Evolutionary conservation across 2,113 vertebrate genomes (phyloP).

Genomic region (Hipposideros armiger): DNA sequence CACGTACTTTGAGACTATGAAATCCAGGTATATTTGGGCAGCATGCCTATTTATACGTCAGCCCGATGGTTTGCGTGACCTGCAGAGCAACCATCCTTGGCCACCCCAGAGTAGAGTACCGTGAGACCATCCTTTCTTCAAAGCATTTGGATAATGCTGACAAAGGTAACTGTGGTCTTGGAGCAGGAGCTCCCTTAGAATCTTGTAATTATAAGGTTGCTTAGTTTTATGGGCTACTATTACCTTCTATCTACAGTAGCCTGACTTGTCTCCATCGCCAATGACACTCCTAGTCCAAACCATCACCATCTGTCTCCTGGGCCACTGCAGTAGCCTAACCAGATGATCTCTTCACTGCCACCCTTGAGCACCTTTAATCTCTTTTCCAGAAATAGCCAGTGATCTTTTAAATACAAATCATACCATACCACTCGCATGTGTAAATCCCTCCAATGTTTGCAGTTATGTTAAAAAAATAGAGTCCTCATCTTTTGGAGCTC

Average conservation of each 20-base stretch:
- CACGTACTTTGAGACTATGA: background rate
- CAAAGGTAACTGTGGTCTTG: constrained; percentile 65
- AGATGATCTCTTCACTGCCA: constrained; percentile 6
- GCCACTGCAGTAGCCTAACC: background rate
- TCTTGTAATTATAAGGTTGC: constrained; percentile 63
- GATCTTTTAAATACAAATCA: constrained; percentile 53
- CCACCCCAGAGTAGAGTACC: background rate
- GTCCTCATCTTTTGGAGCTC: constrained; percentile 7
- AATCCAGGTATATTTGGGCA: background rate
- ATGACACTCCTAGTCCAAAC: background rate
- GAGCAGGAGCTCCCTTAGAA: background rate
- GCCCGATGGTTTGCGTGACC: constrained; percentile 30
- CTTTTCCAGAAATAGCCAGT: constrained; percentile 13
- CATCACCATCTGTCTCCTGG: constrained; percentile 53
- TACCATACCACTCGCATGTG: background rate
- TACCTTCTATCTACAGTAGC: constrained; percentile 23
- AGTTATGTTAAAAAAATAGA: constrained; percentile 61
- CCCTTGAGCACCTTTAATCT: constrained; percentile 28
- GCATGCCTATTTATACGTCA: background rate
- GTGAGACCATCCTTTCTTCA: constrained; percentile 17
- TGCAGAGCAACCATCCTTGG: background rate
- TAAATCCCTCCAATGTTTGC: constrained; percentile 55
- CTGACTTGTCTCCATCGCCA: constrained; percentile 37
- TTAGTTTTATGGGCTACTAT: constrained; percentile 10
- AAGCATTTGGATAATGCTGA: constrained; percentile 63